Evolutionary conservation across 2,888 invertebrate genomes (phyloP).

Genomic region (Disparrhopalites patrizii): DNA sequence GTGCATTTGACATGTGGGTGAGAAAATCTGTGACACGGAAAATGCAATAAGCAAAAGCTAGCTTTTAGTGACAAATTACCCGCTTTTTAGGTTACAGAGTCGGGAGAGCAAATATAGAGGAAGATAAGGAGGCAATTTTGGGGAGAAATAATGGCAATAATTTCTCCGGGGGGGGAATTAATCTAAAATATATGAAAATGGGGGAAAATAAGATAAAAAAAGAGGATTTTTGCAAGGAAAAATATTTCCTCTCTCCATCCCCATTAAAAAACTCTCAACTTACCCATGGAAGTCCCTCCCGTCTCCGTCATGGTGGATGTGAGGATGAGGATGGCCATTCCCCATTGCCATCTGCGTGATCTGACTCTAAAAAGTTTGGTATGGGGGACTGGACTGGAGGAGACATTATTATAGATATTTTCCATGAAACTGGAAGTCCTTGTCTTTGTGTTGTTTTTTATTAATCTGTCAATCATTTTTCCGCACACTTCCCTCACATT

Average conservation of each 20-base stretch:
- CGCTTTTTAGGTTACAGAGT: too few relatives aligned
- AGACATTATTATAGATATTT: not conserved
- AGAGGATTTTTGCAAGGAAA: not conserved
- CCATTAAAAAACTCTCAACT: conserved; percentile 24
- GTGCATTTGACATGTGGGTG: too few relatives aligned
- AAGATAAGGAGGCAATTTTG: too few relatives aligned
- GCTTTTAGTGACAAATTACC: too few relatives aligned
- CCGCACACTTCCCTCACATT: not conserved
- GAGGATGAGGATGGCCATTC: conserved; percentile 22
- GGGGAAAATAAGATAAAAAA: not conserved
- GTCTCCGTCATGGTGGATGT: conserved; percentile 25
- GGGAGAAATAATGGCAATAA: too few relatives aligned
- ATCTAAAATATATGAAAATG: not conserved
- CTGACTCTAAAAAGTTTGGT: conserved; percentile 6
- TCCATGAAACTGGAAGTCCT: conserved; percentile 17
- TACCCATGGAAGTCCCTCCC: conserved; percentile 19
- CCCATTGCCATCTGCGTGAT: conserved; percentile 24
- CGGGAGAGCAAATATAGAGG: too few relatives aligned
- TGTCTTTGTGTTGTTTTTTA: conserved; percentile 18
- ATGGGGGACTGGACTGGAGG: conserved; percentile 4
- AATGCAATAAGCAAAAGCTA: too few relatives aligned
- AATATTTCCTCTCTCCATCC: not conserved
- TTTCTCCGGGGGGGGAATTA: too few relatives aligned
- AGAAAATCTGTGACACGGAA: too few relatives aligned
- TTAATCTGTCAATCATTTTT: conserved; percentile 18